These are phyloP conservation scores for Asobara japonica DNA, from an alignment of 1,140 invertebrate species.

Conservation along the genomic window DNA sequence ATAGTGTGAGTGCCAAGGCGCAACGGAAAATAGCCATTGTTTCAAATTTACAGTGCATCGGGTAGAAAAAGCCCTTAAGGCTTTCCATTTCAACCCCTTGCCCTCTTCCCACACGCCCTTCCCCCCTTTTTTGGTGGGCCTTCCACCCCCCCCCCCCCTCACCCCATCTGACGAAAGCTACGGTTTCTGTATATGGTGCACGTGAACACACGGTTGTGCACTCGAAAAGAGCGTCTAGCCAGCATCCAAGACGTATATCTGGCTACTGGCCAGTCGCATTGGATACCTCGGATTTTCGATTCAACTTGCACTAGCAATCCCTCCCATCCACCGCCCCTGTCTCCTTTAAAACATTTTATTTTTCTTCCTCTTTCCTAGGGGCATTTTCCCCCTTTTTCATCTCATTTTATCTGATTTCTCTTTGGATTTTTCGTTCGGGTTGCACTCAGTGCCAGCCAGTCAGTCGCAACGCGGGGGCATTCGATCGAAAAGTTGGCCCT, in stretches of 20 bases:
- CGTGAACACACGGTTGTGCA: constrained; percentile 15
- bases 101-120: background rate
- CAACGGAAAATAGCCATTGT: constrained; percentile 11
- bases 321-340: background rate
- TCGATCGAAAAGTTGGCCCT: constrained; percentile 3
- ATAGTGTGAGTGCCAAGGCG: background rate
- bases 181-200: background rate
- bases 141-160: background rate
- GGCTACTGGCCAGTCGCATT: constrained; percentile 47
- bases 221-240: constrained; percentile 18
- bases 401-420: background rate
- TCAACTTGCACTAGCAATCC: constrained; percentile 45
- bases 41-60: constrained; percentile 14
- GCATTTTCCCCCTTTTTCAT: background rate
- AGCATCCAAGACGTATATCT: constrained; percentile 37
- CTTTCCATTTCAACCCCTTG: background rate
- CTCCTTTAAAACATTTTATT: background rate
- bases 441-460: background rate
- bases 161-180: background rate
- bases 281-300: constrained; percentile 54
- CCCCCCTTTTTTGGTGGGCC: too few species aligned
- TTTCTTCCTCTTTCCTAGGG: background rate
- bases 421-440: background rate
- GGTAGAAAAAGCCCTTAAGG: constrained; percentile 8
- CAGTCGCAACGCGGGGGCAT: background rate